Evolutionary conservation across 2,888 invertebrate genomes (phyloP), one percentile per base, ranked within the genome.

Genomic region (Folsomia manolachei): DNA sequence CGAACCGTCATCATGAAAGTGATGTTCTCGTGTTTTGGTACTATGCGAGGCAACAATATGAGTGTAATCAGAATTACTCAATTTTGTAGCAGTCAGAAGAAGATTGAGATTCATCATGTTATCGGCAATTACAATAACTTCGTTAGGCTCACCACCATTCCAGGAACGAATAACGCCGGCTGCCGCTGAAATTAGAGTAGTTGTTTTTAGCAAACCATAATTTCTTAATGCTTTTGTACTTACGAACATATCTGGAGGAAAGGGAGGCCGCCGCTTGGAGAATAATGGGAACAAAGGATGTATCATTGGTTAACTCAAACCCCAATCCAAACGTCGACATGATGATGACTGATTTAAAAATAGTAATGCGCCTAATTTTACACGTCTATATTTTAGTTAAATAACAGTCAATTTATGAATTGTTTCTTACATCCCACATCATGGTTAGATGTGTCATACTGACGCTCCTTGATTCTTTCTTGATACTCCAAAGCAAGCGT

Each of bases 61-160:
- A 0, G 26, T 27, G 70, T 76, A 77, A 0, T 70, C 74, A 11
- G 66, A 1, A 66, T 78, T 76, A 1, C 78, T 71, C 1, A 76
- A 60, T 27, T 75, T 68, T 21, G 69, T 26, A 0, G 79, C 80
- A 61, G 53, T 60, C 66, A 76, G 76, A 1, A 79, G 63, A 4
- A 80, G 74, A 23, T 80, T 77, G 0, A 79, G 70, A 67, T 80
- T 80, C 80, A 79, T 80, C 80, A 80, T 79, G 72, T 80, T 80
- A 65, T 80, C 80, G 0, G 76, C 71, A 24, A 80, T 80, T 2
- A 80, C 80, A 9, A 71, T 74, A 0, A 79, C 75, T 61, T 77
- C 75, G 7, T 73, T 77, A 4, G 72, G 70, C 23, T 71, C 56
- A 14, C 74, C 75, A n/a, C 74, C 74, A 56, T 76, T 73, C 80